Conservation (phyloP, 2,888 invertebrate species). For the Thecocarcelia acutangulata region DNA sequence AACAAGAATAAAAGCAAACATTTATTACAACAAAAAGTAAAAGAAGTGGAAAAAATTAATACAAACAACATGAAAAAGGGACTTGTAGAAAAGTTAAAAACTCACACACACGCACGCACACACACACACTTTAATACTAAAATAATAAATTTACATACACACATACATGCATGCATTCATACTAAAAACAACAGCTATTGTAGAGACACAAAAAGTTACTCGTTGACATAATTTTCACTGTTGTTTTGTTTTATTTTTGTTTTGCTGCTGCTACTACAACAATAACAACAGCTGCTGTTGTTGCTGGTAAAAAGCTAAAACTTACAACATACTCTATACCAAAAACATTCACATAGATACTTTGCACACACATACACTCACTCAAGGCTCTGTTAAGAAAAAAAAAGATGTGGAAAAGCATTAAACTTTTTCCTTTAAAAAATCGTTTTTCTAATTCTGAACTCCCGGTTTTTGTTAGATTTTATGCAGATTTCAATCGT, state of each 20-base stretch:
- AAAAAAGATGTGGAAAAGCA: neutral
- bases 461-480: constrained; percentile 55
- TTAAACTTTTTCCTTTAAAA: constrained; percentile 10
- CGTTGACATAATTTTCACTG: constrained; percentile 79
- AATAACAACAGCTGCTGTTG: constrained; percentile 42
- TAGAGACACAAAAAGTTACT: constrained; percentile 69
- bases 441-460: constrained; percentile 39
- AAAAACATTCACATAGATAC: neutral
- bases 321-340: neutral
- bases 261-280: constrained; percentile 23
- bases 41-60: constrained; percentile 37
- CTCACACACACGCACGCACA: constrained; percentile 12
- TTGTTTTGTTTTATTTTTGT: constrained; percentile 48
- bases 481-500: neutral
- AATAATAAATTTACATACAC: neutral
- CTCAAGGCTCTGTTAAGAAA: neutral
- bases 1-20: constrained; percentile 57
- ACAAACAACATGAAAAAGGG: constrained; percentile 51
- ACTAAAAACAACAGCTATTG: constrained; percentile 73
- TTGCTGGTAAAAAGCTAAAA: constrained; percentile 56
- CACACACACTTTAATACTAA: neutral
- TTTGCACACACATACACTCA: neutral
- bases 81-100: constrained; percentile 33
- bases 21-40: constrained; percentile 46
- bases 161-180: neutral